Evolutionary conservation across 1,140 invertebrate species (phyloP).

Genomic region (Hypsibius dujardini): DNA sequence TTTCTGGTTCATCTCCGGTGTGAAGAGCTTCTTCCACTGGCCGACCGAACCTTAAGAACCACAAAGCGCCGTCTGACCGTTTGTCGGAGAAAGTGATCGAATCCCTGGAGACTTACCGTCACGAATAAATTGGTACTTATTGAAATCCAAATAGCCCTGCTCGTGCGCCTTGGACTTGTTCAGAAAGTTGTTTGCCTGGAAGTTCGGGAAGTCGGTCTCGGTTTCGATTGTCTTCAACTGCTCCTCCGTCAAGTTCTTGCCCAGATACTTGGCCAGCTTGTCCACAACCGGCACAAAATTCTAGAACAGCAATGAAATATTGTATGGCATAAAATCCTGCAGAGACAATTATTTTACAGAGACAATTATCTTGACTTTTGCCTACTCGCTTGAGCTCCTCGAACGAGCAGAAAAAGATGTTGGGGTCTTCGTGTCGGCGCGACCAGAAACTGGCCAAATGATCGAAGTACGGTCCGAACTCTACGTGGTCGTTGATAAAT

Average conservation of each 20-base stretch:
- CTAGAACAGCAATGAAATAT: constrained; percentile 19
- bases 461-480: constrained; percentile 7
- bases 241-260: not conserved
- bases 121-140: not conserved
- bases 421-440: not conserved
- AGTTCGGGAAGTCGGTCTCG: constrained; percentile 14
- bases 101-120: constrained; percentile 13
- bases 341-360: constrained; percentile 13
- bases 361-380: not conserved
- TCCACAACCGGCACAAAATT: not conserved
- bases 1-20: constrained; percentile 5
- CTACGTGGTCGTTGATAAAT: constrained; percentile 1
- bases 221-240: not conserved
- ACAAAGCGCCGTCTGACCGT: not conserved
- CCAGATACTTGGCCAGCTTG: not conserved
- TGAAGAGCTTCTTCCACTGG: constrained; percentile 6
- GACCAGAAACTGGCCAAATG: constrained; percentile 12
- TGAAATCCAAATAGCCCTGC: constrained; percentile 9
- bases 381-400: not conserved
- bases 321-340: not conserved
- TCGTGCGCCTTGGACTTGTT: constrained; percentile 15
- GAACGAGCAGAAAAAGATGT: constrained; percentile 16
- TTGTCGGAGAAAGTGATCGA: not conserved
- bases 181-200: not conserved
- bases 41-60: not conserved